Base-by-base conservation (phyloP, 1,140 invertebrate species). In the Psilanteris sp. region DNA sequence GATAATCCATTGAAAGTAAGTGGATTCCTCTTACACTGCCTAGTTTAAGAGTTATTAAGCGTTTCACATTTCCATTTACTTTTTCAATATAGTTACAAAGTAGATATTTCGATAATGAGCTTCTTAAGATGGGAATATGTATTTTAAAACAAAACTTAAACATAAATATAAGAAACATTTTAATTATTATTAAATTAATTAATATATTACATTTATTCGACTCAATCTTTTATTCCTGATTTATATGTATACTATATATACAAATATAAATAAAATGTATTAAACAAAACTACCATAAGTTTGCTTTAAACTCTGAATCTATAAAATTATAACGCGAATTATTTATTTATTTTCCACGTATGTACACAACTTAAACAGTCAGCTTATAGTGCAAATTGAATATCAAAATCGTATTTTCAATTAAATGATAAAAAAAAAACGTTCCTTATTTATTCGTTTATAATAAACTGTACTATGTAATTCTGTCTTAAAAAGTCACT, bases 401-500 rank as follows among this genome's bases (percentile, higher is more conserved):
- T 26, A 8, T 7, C 24, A 26, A 26, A 4, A 26, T 2, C 10
- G 10, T 14, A 4, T 15, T 36, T 36, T 36, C 16, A 5, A 2
- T 18, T n/a, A 7, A 36, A 36, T 4, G 3, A n/a, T 26, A 7
- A 1, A 5, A 26, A 7, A 26, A 54, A 10, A 39, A 1, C 26
- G 13, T 39, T 55, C 24, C 34, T 41, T 14, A 16, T 36, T 26
- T 1, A 6, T 9, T 13, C 26, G 18, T 1, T 6, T 39, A 20
- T 10, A 62, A 39, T 41, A 24, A 46, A 48, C 37, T 11, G 8
- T 16, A 48, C 16, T 39, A 13, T 66, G 10, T 55, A 57, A 39
- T 68, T 57, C 32, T 9, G 32, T 57, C 48, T 48, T 68, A 68
- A 68, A 68, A 68, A 68, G 64, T 55, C 50, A 39, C 50, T 48